Base-by-base conservation (phyloP, 1,140 invertebrate species). In the Acromyrmex charruanus region DNA sequence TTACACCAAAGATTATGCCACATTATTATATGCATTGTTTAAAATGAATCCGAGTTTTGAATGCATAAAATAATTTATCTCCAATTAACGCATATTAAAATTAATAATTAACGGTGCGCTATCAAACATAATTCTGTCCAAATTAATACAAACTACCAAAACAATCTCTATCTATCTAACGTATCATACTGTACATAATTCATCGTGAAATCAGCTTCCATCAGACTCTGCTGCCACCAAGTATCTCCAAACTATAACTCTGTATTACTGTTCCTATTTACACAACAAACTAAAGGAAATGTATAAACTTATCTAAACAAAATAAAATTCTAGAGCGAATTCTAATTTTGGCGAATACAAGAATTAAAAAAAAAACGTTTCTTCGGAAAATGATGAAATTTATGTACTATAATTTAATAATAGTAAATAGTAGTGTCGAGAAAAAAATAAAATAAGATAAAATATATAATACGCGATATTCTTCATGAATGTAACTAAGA, bases 221-320 rank as follows among this genome's bases (percentile, higher is more conserved):
- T 84, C 39, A 74, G 68, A 74, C 18, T 82, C 68, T 25, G 16
- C 21, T 44, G 16, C 68, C 55, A 68, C 25, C n/a, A 53, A 84
- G 55, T 84, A 84, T 75, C 39, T n/a, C 28, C 12, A 61, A 61
- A 82, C 69, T 84, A 84, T 84, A 84, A 75, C 39, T 84, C 80
- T 10, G 12, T 72, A 81, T 81, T 31, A 81, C 39, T 72, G 35
- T 82, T 72, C 3, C 53, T 31, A 14, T 84, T 75, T 84, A 75
- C 53, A 74, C 55, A 9, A 69, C 14, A 49, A 84, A 75, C 80
- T 74, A 28, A 16, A n/a, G 39, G 28, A 53, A 75, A 84, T 14
- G 16, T 31, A 61, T 25, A 55, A 9, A 81, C 51, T n/a, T 51
- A 61, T 74, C 39, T 74, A 61, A 84, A 59, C 25, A 12, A 59